A percentile compares a stretch with the other conserved stretches of the same genome.
phyloP scores from a whole-genome alignment of 1,140 invertebrate species.

The Macrostomum lignano region DNA sequence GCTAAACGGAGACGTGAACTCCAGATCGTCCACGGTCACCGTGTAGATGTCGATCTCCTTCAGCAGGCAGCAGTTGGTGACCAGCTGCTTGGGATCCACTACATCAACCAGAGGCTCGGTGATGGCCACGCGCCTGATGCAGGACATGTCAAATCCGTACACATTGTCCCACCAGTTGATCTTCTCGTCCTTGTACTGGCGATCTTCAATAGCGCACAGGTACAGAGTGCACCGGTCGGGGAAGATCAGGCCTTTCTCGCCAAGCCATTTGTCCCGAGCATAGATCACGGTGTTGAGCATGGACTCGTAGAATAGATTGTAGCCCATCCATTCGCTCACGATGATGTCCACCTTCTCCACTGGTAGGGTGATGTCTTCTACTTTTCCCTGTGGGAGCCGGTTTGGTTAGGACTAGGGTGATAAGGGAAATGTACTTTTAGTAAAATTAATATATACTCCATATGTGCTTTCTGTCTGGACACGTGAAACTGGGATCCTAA shows the following conservation, averaged over 20 bases:
- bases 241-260: slow-evolving; percentile 41
- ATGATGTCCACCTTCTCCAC: slow-evolving; percentile 79
- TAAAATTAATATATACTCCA: no score
- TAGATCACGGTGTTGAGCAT: slow-evolving; percentile 81
- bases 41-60: slow-evolving; percentile 83
- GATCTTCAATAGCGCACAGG: slow-evolving; percentile 73
- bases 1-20: slow-evolving; percentile 62
- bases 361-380: slow-evolving; percentile 55
- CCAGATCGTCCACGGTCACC: slow-evolving; percentile 66
- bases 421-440: no score
- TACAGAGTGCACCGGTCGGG: slow-evolving; percentile 66
- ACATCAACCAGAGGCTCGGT: slow-evolving; percentile 90
- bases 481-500: no score
- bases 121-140: slow-evolving; percentile 81
- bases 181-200: slow-evolving; percentile 98
- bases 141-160: slow-evolving; percentile 97
- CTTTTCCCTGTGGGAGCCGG: no score
- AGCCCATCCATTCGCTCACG: slow-evolving; percentile 99
- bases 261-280: slow-evolving; percentile 74
- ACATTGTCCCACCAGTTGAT: slow-evolving; percentile 99
- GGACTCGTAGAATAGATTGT: slow-evolving; percentile 80
- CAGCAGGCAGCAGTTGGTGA: slow-evolving; percentile 37
- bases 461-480: no score
- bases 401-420: no score
- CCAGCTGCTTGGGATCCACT: slow-evolving; percentile 75